These are phyloP conservation scores for Leptarthrus brevirostris DNA, from an alignment of 2,888 invertebrate species.

Conservation along the genomic window DNA sequence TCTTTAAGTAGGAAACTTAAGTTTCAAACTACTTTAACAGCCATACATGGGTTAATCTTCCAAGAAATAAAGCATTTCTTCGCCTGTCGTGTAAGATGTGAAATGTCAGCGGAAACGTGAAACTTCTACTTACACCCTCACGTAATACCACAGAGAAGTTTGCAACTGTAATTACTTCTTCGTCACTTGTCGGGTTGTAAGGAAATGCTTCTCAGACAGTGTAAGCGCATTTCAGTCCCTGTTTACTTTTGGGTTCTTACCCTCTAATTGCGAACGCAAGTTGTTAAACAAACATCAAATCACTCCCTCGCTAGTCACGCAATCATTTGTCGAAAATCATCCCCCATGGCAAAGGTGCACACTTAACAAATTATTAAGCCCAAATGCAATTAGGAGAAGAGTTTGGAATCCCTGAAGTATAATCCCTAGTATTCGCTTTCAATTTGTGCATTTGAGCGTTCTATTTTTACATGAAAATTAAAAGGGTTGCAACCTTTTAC, in stretches of 20 bases:
- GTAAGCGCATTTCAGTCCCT: background rate
- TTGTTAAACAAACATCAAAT: constrained; percentile 28
- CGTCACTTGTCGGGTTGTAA: constrained; percentile 7
- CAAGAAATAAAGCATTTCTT: too few relatives aligned
- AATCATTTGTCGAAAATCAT: constrained; percentile 26
- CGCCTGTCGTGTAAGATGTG: too few relatives aligned
- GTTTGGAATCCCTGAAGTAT: too few relatives aligned
- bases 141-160: background rate
- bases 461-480: too few relatives aligned
- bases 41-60: too few relatives aligned
- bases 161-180: too few relatives aligned
- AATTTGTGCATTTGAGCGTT: too few relatives aligned
- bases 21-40: too few relatives aligned
- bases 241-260: constrained; percentile 20
- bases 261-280: constrained; percentile 28
- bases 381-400: constrained; percentile 6
- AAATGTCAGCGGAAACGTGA: constrained; percentile 20
- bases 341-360: constrained; percentile 10
- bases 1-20: too few relatives aligned
- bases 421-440: too few relatives aligned
- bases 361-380: constrained; percentile 31
- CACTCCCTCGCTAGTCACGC: constrained; percentile 12
- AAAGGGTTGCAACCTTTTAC: too few relatives aligned
- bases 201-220: background rate
- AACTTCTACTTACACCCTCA: constrained; percentile 27